These are phyloP conservation scores for Poecilus cupreus DNA, from an alignment of 2,888 invertebrate species.

Conservation along the genomic window DNA sequence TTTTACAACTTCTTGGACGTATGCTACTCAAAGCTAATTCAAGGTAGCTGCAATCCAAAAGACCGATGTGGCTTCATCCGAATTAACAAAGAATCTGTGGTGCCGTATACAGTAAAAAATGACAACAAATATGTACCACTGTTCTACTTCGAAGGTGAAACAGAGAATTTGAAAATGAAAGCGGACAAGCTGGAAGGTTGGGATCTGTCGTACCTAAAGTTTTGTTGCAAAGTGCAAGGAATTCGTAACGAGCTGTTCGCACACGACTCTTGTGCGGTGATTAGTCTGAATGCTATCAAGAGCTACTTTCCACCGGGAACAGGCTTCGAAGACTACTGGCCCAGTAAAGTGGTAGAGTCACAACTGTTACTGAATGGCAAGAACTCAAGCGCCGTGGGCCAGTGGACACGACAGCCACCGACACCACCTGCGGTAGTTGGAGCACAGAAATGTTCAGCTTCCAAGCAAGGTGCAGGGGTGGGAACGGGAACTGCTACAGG, in stretches of 20 bases:
- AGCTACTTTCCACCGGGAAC: conserved; percentile 93
- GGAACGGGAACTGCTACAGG: conserved; percentile 62
- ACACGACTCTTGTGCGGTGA: conserved; percentile 92
- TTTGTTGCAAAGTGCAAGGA: conserved; percentile 95
- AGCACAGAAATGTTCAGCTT: conserved; percentile 71
- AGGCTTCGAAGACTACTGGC: conserved; percentile 95
- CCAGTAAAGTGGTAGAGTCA: conserved; percentile 89
- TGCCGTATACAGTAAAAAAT: conserved; percentile 91
- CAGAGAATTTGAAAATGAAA: conserved; percentile 91
- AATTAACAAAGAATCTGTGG: conserved; percentile 94
- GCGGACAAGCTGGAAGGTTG: conserved; percentile 92
- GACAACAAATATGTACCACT: conserved; percentile 92
- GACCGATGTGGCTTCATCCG: conserved; percentile 94
- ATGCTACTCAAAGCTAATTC: conserved; percentile 88
- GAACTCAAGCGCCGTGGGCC: conserved; percentile 76
- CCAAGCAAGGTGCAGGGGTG: conserved; percentile 36
- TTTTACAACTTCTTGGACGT: conserved; percentile 94
- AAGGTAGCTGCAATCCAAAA: conserved; percentile 80
- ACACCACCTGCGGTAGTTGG: conserved; percentile 78
- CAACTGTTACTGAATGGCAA: conserved; percentile 84
- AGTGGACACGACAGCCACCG: conserved; percentile 87
- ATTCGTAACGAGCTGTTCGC: conserved; percentile 93
- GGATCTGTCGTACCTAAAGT: conserved; percentile 94
- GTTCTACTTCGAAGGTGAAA: conserved; percentile 93
- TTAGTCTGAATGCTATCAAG: conserved; percentile 91